Conservation (phyloP, 2,888 invertebrate genomes). For the Lobophora halterata region DNA sequence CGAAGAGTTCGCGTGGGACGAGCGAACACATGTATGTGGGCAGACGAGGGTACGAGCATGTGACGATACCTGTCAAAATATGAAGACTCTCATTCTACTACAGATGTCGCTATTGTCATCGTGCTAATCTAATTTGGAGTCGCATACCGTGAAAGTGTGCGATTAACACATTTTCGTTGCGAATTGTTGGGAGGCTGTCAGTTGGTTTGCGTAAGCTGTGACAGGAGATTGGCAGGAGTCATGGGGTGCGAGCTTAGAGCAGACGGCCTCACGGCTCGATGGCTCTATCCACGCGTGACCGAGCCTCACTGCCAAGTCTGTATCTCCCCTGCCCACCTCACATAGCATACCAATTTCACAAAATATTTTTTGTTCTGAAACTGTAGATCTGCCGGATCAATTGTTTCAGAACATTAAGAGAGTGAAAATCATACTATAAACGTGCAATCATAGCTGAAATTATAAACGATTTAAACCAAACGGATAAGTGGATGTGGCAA, state of each 20-base stretch:
- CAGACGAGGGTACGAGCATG: conserved; percentile 64
- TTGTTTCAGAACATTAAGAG: too few species aligned
- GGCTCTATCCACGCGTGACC: conserved; percentile 25
- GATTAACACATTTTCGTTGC: conserved; percentile 79
- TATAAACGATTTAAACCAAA: too few species aligned
- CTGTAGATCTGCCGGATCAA: too few species aligned
- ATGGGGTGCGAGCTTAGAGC: conserved; percentile 59
- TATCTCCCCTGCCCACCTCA: too few species aligned
- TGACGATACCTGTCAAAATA: conserved; percentile 79
- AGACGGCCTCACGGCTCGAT: conserved; percentile 29
- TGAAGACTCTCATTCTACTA: conserved; percentile 72
- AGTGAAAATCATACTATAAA: too few species aligned
- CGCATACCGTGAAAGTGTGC: conserved; percentile 75
- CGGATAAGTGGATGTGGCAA: too few species aligned
- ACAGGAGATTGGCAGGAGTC: conserved; percentile 75
- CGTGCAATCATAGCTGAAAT: too few species aligned
- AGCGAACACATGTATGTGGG: conserved; percentile 76
- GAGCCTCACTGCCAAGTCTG: conserved; percentile 13
- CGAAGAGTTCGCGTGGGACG: conserved; percentile 55
- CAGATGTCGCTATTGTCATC: conserved; percentile 77
- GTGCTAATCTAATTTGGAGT: conserved; percentile 74
- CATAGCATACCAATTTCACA: too few species aligned
- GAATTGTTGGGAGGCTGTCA: conserved; percentile 78
- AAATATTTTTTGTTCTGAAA: too few species aligned
- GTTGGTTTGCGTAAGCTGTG: conserved; percentile 77